Evolutionary conservation across 2,888 invertebrate species (phyloP).

Genomic region (Drosophila neoperkinsi): DNA sequence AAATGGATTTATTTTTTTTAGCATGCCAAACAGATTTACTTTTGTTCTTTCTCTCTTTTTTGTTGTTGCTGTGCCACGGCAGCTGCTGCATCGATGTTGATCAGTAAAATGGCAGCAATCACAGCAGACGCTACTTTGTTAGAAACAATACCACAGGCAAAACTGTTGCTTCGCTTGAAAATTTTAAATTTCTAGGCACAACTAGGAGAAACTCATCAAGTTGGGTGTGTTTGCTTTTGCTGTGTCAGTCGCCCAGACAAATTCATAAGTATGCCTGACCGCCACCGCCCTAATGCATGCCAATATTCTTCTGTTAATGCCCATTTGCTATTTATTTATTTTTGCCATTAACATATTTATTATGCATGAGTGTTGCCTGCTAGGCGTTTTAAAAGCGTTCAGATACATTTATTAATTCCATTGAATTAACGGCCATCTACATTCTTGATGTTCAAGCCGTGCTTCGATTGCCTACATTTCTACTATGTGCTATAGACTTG

Average conservation of each 20-base stretch:
- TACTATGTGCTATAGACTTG: slow-evolving; percentile 13
- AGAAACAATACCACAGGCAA: slow-evolving; percentile 24
- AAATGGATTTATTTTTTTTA: slow-evolving; percentile 68
- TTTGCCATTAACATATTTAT: slow-evolving; percentile 35
- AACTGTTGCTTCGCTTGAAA: slow-evolving; percentile 31
- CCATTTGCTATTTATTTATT: slow-evolving; percentile 7
- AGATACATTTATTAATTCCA: slow-evolving; percentile 56
- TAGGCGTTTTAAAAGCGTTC: slow-evolving; percentile 71
- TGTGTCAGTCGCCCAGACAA: neutral
- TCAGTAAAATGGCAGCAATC: slow-evolving; percentile 70
- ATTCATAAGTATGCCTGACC: neutral
- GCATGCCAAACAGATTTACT: slow-evolving; percentile 72
- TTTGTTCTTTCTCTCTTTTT: slow-evolving; percentile 45
- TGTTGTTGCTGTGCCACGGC: slow-evolving; percentile 38
- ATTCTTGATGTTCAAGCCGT: slow-evolving; percentile 35
- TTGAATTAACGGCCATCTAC: slow-evolving; percentile 44
- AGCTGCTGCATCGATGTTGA: slow-evolving; percentile 44
- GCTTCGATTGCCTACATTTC: slow-evolving; percentile 27
- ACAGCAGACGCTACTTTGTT: slow-evolving; percentile 56
- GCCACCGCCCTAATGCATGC: slow-evolving; percentile 27
- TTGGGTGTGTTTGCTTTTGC: slow-evolving; percentile 44
- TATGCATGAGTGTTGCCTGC: slow-evolving; percentile 45
- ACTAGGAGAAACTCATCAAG: slow-evolving; percentile 1
- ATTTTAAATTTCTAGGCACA: slow-evolving; percentile 20
- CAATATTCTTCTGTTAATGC: slow-evolving; percentile 26